These are phyloP conservation scores for Ypsolopha sequella DNA, from an alignment of 2,888 invertebrate genomes.

Conservation along the genomic window DNA sequence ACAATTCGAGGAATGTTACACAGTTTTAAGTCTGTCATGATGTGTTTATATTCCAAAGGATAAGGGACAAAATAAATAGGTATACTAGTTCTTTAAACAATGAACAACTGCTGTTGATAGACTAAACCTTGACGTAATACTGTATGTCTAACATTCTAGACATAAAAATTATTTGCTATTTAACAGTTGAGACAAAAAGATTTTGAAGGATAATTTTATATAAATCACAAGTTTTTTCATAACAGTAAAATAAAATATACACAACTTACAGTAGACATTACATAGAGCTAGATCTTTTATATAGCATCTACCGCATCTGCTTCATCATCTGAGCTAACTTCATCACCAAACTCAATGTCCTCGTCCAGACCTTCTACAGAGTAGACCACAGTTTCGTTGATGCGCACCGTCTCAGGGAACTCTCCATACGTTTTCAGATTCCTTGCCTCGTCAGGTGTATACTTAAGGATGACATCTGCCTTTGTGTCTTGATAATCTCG, in stretches of 20 bases:
- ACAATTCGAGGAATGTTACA: slow-evolving; percentile 1
- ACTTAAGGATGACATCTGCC: slow-evolving; percentile 99
- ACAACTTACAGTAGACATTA: slow-evolving; percentile 60
- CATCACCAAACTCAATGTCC: slow-evolving; percentile 97
- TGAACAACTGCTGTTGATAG: background rate
- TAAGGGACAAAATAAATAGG: background rate
- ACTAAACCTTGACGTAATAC: background rate
- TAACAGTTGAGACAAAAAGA: background rate
- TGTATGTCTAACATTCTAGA: background rate
- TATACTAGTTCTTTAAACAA: background rate
- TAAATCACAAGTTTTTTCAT: slow-evolving; percentile 43
- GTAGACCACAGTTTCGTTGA: slow-evolving; percentile 96
- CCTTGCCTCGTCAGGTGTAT: slow-evolving; percentile 98
- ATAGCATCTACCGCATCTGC: slow-evolving; percentile 80
- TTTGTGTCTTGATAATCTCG: slow-evolving; percentile 98
- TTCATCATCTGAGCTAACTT: slow-evolving; percentile 92
- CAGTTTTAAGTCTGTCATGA: background rate
- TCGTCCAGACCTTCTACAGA: slow-evolving; percentile 96
- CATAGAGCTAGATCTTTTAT: slow-evolving; percentile 31
- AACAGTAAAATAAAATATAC: slow-evolving; percentile 59
- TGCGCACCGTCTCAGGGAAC: slow-evolving; percentile 98
- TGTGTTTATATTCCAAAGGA: background rate
- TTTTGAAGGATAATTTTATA: slow-evolving; percentile 34
- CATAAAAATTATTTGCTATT: background rate
- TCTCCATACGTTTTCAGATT: slow-evolving; percentile 99